Base-by-base conservation (phyloP, 2,113 vertebrate genomes). In the Aptenodytes patagonicus region DNA sequence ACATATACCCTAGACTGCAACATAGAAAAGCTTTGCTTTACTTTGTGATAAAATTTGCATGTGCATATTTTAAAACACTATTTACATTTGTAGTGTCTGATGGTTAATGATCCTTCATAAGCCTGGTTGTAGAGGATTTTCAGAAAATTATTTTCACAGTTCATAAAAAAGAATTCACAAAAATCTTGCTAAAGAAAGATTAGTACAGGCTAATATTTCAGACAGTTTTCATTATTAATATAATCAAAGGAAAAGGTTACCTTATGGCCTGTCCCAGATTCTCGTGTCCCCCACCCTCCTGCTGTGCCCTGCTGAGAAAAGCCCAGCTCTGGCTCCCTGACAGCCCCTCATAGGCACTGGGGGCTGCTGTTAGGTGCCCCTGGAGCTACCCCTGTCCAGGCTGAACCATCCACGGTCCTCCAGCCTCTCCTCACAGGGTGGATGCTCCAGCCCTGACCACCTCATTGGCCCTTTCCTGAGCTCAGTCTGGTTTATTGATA, bases 311-410 rank as follows among this genome's bases (percentile, higher is more conserved):
- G 1, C 12, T 34, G 34, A 75, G 44, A 51, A 75, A 1, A 75
- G 2, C 10, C 7, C 0, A 1, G 9, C 4, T 78, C 46, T 6
- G 3, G 3, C 15, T 80, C 9, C 28, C 7, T 2, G 6, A 0
- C 3, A 73, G 11, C 4, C 3, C 4, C 29, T 32, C 1, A 0
- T 17, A 44, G 28, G 12, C 16, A 22, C 19, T 31, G 29, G 3
- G n/a, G 13, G 14, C 8, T 78, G 13, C 20, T n/a, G 18, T 42
- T 32, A 29, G 17, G 13, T 62, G 17, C 0, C 11, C 14, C 15
- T 3, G 3, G 17, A 70, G 4, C 21, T 84, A 18, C 6, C 3
- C 2, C 3, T 24, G 11, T 85, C 60, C 13, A 72, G 34, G 17
- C 6, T 28, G 19, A 88, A 8, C 13, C 14, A 57, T 5, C 1